phyloP scores from a whole-genome alignment of 2,888 invertebrate genomes.

The Eurois occulta region DNA sequence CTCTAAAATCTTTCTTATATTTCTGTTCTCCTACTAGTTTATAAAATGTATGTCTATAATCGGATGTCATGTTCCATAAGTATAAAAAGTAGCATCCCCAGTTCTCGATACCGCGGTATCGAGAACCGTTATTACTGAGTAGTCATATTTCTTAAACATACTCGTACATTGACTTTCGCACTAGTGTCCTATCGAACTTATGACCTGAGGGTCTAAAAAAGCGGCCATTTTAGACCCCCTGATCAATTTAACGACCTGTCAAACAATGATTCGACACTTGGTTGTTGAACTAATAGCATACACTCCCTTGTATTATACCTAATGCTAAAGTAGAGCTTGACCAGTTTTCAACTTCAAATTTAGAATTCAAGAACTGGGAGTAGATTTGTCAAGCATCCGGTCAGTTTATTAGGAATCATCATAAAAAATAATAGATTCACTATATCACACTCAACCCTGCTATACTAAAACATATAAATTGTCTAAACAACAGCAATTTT shows the following conservation, averaged over 20 bases:
- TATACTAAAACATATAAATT: background rate
- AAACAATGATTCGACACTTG: background rate
- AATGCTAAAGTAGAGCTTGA: background rate
- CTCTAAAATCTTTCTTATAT: background rate
- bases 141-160: background rate
- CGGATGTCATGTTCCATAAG: background rate
- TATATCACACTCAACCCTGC: background rate
- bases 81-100: background rate
- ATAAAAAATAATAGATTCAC: too few species aligned
- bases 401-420: background rate
- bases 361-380: background rate
- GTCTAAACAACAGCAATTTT: background rate
- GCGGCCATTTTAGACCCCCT: too few species aligned
- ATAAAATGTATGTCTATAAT: background rate
- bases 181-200: background rate
- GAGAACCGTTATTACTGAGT: background rate
- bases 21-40: background rate
- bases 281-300: background rate
- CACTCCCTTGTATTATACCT: background rate
- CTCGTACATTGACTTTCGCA: background rate
- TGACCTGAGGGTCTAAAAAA: too few species aligned
- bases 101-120: too few species aligned
- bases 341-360: background rate
- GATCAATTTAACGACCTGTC: background rate
- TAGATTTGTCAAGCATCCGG: background rate